Evolutionary conservation across 2,113 vertebrate species (phyloP).

Genomic region (Protobothrops mucrosquamatus): DNA sequence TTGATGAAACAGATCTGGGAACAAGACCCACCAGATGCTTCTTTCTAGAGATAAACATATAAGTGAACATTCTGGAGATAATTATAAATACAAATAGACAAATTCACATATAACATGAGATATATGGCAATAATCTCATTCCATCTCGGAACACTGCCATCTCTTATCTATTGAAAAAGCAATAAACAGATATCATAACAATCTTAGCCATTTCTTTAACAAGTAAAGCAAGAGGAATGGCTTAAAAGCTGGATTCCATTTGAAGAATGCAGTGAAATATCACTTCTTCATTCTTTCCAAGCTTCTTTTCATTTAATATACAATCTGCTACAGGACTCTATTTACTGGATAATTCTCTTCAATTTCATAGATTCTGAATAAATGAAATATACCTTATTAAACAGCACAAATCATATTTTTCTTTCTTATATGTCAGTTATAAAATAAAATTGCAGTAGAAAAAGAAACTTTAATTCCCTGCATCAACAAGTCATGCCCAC

Average conservation of each 20-base stretch:
- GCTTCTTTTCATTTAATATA: not conserved
- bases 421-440: not conserved
- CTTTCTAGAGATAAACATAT: not conserved
- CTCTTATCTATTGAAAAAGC: slow-evolving; percentile 14
- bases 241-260: not conserved
- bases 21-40: not conserved
- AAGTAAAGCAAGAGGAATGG: not conserved
- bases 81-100: not conserved
- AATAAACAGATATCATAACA: slow-evolving; percentile 25
- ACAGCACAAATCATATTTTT: not conserved
- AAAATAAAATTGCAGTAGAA: not conserved
- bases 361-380: not conserved
- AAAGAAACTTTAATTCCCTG: not conserved
- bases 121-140: not conserved
- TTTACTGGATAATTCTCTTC: not conserved
- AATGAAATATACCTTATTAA: not conserved
- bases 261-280: not conserved
- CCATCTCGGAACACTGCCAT: not conserved
- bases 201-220: slow-evolving; percentile 14
- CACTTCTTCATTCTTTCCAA: not conserved
- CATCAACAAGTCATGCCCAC: not conserved
- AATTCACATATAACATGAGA: not conserved
- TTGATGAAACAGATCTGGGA: not conserved
- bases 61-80: not conserved
- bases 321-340: not conserved